These are phyloP conservation scores for Holothuria glaberrima DNA, from an alignment of 35 echinoderm and acorn worm genomes.

Conservation along the genomic window DNA sequence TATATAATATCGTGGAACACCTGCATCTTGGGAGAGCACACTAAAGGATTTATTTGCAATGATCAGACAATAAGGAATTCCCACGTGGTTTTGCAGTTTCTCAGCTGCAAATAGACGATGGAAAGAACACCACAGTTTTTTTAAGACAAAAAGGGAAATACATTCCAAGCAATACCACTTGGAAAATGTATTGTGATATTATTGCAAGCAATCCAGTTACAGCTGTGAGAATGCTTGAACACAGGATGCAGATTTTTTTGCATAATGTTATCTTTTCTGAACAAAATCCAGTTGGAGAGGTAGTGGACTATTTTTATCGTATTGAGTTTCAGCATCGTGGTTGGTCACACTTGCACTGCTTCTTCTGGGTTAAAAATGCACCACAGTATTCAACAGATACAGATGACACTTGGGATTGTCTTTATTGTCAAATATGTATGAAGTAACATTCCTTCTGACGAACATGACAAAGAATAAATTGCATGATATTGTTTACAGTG, in stretches of 20 bases:
- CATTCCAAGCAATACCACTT: conserved; percentile 50
- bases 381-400: conserved; percentile 38
- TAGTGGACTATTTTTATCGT: conserved; percentile 72
- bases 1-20: conserved; percentile 52
- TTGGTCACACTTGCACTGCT: conserved; percentile 49
- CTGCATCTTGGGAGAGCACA: conserved; percentile 64
- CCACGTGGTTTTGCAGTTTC: conserved; percentile 69
- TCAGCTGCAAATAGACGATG: conserved; percentile 64
- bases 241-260: conserved; percentile 65
- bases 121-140: conserved; percentile 58
- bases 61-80: conserved; percentile 63
- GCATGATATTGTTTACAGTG: conserved; percentile 53
- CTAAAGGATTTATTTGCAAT: conserved; percentile 30
- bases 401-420: conserved; percentile 48
- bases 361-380: conserved; percentile 77
- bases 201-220: conserved; percentile 60
- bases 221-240: conserved; percentile 81
- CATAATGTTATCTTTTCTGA: conserved; percentile 65
- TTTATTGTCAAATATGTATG: conserved; percentile 73
- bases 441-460: conserved; percentile 22
- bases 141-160: conserved; percentile 43
- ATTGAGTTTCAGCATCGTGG: conserved; percentile 69
- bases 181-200: conserved; percentile 72
- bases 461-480: conserved; percentile 47
- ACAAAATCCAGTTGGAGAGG: conserved; percentile 72